Conservation (phyloP, 2,113 vertebrate genomes). For the Dicaeum eximium region DNA sequence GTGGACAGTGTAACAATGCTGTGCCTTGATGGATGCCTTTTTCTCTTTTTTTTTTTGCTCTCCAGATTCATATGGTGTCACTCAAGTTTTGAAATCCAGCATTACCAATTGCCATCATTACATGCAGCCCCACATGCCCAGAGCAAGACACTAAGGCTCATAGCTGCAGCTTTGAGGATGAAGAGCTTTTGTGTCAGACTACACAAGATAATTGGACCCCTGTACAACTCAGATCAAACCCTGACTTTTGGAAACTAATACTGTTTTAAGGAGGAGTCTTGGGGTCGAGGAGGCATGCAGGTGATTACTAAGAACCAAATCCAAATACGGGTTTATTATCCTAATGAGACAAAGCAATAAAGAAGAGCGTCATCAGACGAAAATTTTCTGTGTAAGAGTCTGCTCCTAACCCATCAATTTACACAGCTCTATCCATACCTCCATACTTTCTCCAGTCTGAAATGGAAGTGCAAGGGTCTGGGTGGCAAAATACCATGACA, state of each 20-base stretch:
- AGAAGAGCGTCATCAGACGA: neutral
- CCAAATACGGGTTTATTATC: neutral
- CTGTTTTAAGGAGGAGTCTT: neutral
- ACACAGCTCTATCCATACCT: neutral
- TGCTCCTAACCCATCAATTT: neutral
- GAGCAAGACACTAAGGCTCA: neutral
- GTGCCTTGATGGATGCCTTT: neutral
- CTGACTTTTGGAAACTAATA: neutral
- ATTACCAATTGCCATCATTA: neutral
- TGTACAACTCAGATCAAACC: neutral
- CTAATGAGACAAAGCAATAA: neutral
- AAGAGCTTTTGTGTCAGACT: neutral
- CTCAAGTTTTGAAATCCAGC: neutral
- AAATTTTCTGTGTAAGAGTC: neutral
- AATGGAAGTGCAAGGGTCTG: neutral
- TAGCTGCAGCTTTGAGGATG: neutral
- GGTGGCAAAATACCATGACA: neutral
- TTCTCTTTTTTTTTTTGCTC: neutral
- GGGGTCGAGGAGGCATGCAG: neutral
- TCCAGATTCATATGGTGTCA: neutral
- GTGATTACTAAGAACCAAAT: neutral
- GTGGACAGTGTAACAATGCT: neutral
- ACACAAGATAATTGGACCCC: neutral
- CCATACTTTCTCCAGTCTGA: neutral
- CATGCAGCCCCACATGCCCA: neutral